Evolutionary conservation across 2,888 invertebrate species (phyloP), one percentile per base, ranked within the genome.

Genomic region (Athalia circularis): DNA sequence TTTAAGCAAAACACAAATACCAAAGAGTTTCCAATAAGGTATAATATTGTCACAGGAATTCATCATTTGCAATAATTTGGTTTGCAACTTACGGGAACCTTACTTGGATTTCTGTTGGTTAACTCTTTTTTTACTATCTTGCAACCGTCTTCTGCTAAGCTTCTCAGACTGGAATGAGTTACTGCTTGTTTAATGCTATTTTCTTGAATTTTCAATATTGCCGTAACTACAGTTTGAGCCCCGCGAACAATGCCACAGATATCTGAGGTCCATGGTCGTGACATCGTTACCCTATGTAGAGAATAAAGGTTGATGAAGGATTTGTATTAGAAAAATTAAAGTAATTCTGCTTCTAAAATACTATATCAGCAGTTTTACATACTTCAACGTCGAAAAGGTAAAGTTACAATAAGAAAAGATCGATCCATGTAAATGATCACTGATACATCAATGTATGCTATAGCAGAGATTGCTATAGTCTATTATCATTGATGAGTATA

Each of bases 161-260:
- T 91, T 86, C 92, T 94, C 62, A 95, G 84, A 88, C 94, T 95
- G 15, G 95, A 96, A 89, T 95, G 95, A 88, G 92, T 91, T 93
- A 95, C 94, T 83, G 94, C 88, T 82, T 92, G 90, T 87, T 92
- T 93, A 78, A 93, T 87, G 80, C 92, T 90, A 81, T 93, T 92
- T 86, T 94, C 92, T 87, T 96, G 95, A 80, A 94, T 90, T 87
- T 93, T 94, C 43, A 93, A 86, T 72, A 94, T 92, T 64, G 95
- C 95, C 86, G 94, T 93, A 59, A 92, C 91, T 75, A 97, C 94
- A 68, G 93, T 91, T 85, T 95, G 94, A 78, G 94, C 90, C 64
- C 96, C 96, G 87, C 93, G 93, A 83, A 96, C 86, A 80, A 96
- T 91, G 64, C 93, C 94, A 84, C 94, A 88, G 82, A 94, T 85